Base-by-base conservation (phyloP, 2,888 invertebrate species). In the Drosophila mercatorum region DNA sequence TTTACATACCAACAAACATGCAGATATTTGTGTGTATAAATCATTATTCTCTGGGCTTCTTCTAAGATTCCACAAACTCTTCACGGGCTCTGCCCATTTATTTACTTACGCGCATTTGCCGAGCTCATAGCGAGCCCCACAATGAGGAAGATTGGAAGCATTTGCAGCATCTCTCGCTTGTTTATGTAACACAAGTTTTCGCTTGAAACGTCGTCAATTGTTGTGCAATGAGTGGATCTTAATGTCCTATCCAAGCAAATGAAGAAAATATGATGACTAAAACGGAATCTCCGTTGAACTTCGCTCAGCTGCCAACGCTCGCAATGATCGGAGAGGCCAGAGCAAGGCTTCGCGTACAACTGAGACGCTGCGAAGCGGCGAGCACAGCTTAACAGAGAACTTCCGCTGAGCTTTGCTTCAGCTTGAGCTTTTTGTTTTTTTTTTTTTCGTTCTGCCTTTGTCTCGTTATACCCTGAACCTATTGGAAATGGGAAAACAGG, bases 91-190 rank as follows among this genome's bases (percentile, higher is more conserved):
- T 47, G 11, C 14, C 22, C 11, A 6, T 41, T 38, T 63, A 58
- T 68, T 60, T 80, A 85, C 85, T 85, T 84, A 85, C 85, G 89
- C 52, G 85, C 80, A 31, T 57, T 67, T 6, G 78, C 44, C 56
- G 69, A 68, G 58, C 71, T 68, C 5, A 72, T 53, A 65, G 46
- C 71, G 28, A 70, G 31, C 14, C 41, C 73, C 34, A 78, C 31
- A 40, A 84, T 63, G 8, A 75, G 53, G 67, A 26, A 58, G 22
- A 58, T 26, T 5, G 47, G 28, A 28, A 59, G 56, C 64, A 69
- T 14, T 14, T 68, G 63, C 28, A 68, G 22, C 87, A 83, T 68
- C 46, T 10, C 34, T 56, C 36, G 55, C 26, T 51, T 53, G 17
- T 47, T 6, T 53, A 61, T 55, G 60, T 44, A 59, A 38, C 60